These are phyloP conservation scores for Diadegma fenestrale DNA, from an alignment of 2,888 invertebrate species.

Conservation along the genomic window DNA sequence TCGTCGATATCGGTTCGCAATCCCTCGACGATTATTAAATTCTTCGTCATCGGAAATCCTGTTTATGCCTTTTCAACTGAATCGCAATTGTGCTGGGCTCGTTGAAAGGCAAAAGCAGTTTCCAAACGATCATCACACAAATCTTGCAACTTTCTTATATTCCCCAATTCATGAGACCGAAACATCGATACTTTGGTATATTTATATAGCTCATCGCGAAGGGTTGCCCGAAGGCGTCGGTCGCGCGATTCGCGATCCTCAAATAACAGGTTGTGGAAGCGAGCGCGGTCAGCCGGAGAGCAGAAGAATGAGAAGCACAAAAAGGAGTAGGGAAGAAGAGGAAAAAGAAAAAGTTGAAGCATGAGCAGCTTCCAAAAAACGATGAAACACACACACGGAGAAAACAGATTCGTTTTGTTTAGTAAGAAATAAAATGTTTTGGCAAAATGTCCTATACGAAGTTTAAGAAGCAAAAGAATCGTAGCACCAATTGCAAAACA, in stretches of 20 bases:
- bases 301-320: slow-evolving; percentile 54
- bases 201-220: slow-evolving; percentile 76
- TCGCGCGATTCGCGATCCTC: slow-evolving; percentile 81
- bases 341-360: slow-evolving; percentile 35
- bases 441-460: too few relatives aligned
- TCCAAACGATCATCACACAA: not conserved
- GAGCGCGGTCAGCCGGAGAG: slow-evolving; percentile 71
- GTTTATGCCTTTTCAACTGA: not conserved
- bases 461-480: too few relatives aligned
- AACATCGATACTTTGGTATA: slow-evolving; percentile 71
- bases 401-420: too few relatives aligned
- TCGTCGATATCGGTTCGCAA: slow-evolving; percentile 5
- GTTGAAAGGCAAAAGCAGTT: slow-evolving; percentile 34
- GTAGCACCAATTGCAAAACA: too few relatives aligned
- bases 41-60: not conserved
- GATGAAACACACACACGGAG: slow-evolving; percentile 2
- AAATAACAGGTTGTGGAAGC: slow-evolving; percentile 82
- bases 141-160: not conserved
- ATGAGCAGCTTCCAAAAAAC: slow-evolving; percentile 40
- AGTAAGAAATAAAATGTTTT: too few relatives aligned
- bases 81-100: not conserved
- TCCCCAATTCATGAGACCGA: slow-evolving; percentile 6
- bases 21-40: not conserved
- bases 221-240: slow-evolving; percentile 73
- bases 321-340: slow-evolving; percentile 38